phyloP scores from a whole-genome alignment of 2,113 vertebrate genomes.

The Aegotheles bennettii region DNA sequence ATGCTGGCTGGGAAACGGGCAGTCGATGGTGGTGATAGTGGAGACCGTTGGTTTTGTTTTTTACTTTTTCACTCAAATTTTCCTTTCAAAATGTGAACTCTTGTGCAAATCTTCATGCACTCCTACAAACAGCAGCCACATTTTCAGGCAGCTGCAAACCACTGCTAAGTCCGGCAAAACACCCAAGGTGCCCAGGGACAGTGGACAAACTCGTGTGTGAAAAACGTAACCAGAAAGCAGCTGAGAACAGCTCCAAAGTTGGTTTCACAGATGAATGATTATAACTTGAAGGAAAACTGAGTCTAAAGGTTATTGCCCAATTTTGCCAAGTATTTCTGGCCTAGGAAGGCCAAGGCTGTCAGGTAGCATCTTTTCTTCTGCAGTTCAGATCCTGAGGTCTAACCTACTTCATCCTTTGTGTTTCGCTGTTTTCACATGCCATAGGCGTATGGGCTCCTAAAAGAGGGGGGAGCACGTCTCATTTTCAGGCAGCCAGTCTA shows the following conservation, averaged over 20 bases:
- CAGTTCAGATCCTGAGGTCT: background rate
- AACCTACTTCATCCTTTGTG: background rate
- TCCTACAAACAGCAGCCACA: background rate
- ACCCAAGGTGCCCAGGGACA: background rate
- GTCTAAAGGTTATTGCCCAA: background rate
- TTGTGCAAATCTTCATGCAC: background rate
- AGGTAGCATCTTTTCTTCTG: background rate
- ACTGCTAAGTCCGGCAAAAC: accelerated
- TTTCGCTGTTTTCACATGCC: background rate
- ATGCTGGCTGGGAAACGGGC: accelerated
- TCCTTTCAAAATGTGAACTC: background rate
- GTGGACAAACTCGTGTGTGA: background rate
- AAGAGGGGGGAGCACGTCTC: background rate
- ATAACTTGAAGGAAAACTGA: background rate
- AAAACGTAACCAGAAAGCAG: background rate
- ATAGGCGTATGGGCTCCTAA: background rate
- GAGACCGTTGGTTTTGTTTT: background rate
- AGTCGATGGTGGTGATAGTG: background rate
- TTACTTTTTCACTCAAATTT: background rate
- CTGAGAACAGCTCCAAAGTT: background rate
- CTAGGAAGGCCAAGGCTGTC: background rate
- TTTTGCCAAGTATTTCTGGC: background rate
- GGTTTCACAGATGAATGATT: background rate
- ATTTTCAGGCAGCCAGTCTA: background rate
- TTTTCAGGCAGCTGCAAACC: background rate